phyloP scores from a whole-genome alignment of 2,797 vertebrate genomes.

The Sebastiscus tertius region DNA sequence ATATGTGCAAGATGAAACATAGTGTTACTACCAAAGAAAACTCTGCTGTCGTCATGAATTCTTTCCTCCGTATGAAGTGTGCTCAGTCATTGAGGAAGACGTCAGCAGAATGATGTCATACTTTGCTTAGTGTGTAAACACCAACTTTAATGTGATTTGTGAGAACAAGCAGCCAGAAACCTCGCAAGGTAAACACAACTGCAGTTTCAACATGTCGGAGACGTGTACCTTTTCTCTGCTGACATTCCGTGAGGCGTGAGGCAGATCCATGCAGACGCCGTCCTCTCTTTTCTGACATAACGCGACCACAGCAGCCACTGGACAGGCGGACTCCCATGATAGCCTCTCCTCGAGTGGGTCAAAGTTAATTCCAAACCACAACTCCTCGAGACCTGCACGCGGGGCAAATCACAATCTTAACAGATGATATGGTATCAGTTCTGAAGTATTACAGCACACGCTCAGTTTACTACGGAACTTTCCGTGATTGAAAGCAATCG shows the following conservation, averaged over 20 bases:
- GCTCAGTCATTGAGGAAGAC: background rate
- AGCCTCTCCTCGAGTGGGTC: slow-evolving; percentile 68
- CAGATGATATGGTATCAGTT: background rate
- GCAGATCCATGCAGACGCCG: slow-evolving; percentile 65
- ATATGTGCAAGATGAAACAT: background rate
- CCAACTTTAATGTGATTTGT: background rate
- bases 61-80: background rate
- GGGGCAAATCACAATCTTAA: background rate
- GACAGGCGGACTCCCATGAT: slow-evolving; percentile 77
- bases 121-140: background rate
- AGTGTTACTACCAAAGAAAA: background rate
- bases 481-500: background rate
- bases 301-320: slow-evolving; percentile 43
- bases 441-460: rapidly evolving
- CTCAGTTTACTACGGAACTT: rapidly evolving
- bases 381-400: slow-evolving; percentile 72
- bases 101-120: background rate
- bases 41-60: background rate
- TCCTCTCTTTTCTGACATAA: slow-evolving; percentile 69
- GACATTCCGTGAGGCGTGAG: slow-evolving; percentile 54
- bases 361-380: slow-evolving; percentile 81
- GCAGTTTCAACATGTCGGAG: background rate
- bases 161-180: background rate
- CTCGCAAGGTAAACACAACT: background rate
- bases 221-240: slow-evolving; percentile 69